A percentile compares a stretch with the other conserved stretches of the same genome.
These are phyloP conservation scores for Hippocampus guttulatus DNA, from an alignment of 2,113 vertebrate genomes.

Conservation along the genomic window DNA sequence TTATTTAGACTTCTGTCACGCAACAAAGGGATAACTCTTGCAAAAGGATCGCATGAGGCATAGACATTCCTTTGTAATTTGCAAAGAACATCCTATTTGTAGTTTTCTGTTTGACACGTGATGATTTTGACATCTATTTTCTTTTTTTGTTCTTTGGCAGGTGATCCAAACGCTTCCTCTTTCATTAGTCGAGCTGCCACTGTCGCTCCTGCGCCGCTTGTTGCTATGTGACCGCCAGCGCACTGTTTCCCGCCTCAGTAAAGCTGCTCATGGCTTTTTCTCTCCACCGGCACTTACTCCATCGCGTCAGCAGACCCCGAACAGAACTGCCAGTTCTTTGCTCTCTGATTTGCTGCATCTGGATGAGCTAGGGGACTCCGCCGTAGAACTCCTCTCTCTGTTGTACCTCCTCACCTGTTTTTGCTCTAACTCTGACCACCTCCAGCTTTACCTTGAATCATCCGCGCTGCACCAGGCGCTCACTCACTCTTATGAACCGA, in stretches of 20 bases:
- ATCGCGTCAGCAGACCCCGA: constrained; percentile 4
- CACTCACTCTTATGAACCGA: constrained; percentile 61
- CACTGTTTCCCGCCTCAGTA: constrained; percentile 68
- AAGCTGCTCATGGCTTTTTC: constrained; percentile 60
- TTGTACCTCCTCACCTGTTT: constrained; percentile 71
- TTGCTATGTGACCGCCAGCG: constrained; percentile 70
- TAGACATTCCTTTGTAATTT: constrained; percentile 30
- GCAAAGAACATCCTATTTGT: constrained; percentile 4
- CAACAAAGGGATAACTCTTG: constrained; percentile 42
- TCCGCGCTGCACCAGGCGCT: constrained; percentile 63
- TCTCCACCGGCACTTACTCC: constrained; percentile 26
- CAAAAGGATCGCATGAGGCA: constrained; percentile 2
- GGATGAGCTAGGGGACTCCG: constrained; percentile 57
- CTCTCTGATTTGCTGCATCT: constrained; percentile 66
- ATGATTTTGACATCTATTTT: constrained; percentile 13
- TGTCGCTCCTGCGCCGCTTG: constrained; percentile 80
- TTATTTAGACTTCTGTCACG: constrained; percentile 8
- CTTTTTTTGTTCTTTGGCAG: constrained; percentile 65
- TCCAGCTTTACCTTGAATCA: constrained; percentile 55
- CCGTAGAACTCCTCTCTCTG: constrained; percentile 78
- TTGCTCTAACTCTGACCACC: constrained; percentile 48
- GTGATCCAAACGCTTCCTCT: constrained; percentile 73
- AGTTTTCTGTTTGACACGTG: constrained; percentile 46
- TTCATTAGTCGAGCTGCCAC: constrained; percentile 72
- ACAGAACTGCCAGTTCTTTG: constrained; percentile 62